Conservation (phyloP, 1,140 invertebrate species). For the Zelostemma sp. region DNA sequence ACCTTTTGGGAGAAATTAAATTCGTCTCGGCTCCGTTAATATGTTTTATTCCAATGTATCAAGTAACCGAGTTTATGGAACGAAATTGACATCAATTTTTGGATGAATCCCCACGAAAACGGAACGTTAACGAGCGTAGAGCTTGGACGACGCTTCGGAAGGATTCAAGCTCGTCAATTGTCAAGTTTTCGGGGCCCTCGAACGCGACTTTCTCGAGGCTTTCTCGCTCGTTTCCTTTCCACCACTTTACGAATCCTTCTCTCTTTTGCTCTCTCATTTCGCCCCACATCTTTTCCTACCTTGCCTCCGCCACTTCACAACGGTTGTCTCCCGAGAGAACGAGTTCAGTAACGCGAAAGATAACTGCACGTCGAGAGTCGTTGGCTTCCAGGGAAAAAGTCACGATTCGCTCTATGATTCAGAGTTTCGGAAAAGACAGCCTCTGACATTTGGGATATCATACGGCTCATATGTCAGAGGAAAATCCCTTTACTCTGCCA, state of each 20-base stretch:
- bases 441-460: slow-evolving; percentile 37
- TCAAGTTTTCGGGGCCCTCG: background rate
- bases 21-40: no score
- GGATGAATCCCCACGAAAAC: no score
- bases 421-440: slow-evolving; percentile 36
- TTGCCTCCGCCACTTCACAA: slow-evolving; percentile 20
- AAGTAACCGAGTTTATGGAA: no score
- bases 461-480: slow-evolving; percentile 21
- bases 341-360: slow-evolving; percentile 38
- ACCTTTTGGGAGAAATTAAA: background rate
- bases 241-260: no score
- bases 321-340: slow-evolving; percentile 33
- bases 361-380: slow-evolving; percentile 40
- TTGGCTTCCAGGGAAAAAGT: slow-evolving; percentile 36
- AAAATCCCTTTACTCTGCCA: slow-evolving; percentile 26
- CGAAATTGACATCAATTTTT: no score
- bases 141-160: no score
- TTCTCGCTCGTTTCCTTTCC: background rate
- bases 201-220: background rate
- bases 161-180: no score
- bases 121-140: no score
- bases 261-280: background rate
- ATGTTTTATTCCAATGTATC: background rate
- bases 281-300: background rate
- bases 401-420: slow-evolving; percentile 44